Percentiles rank a stretch among this genome's conserved stretches.
Conservation (phyloP, 2,888 invertebrate genomes). For the Cephus rjabovi region DNA sequence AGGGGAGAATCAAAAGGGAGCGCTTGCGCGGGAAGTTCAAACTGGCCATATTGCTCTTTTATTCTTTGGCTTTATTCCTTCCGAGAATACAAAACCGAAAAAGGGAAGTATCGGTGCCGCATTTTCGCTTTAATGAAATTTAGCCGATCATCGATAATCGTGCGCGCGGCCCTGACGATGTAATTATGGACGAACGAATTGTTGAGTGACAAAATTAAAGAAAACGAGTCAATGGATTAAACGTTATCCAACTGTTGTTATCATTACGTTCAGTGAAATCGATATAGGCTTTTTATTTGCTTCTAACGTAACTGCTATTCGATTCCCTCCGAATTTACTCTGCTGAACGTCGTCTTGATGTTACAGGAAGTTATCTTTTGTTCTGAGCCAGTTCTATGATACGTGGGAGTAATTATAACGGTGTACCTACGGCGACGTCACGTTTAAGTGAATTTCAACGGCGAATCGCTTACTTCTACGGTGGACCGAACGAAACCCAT, state of each 20-base stretch:
- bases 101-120: no score
- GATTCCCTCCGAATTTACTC: not conserved
- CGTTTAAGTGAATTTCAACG: not conserved
- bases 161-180: no score
- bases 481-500: not conserved
- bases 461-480: not conserved
- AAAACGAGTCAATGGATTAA: not conserved
- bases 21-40: no score
- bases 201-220: not conserved
- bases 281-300: no score
- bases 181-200: not conserved
- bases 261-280: not conserved
- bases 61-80: no score
- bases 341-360: not conserved
- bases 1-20: conserved; percentile 29
- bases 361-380: not conserved
- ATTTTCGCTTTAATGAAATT: no score
- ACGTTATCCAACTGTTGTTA: not conserved
- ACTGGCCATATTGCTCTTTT: no score
- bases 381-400: not conserved
- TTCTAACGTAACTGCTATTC: not conserved
- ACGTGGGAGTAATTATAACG: not conserved
- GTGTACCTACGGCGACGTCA: not conserved
- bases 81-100: no score
- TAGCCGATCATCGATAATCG: no score